Base-by-base conservation (phyloP, 2,797 vertebrate species). In the Manis pentadactyla region DNA sequence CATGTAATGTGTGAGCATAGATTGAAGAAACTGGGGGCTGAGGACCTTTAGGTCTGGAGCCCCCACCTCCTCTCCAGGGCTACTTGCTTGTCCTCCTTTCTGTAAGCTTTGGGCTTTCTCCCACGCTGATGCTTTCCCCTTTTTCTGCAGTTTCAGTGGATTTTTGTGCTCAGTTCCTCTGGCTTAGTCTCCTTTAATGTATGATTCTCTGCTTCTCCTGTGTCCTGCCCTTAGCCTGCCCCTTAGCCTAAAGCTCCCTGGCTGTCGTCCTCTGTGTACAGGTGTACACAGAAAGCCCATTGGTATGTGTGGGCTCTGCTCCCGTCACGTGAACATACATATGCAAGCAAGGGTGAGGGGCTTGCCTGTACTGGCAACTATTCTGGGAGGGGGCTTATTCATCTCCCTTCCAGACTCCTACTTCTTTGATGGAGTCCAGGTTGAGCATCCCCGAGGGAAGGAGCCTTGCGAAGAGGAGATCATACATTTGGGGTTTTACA, bases 281-380 rank as follows among this genome's bases (percentile, higher is more conserved):
- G 97, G 89, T 96, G 93, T 95, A 89, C 68, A 61, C 31, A 89
- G 95, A 83, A 91, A 94, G 64, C 78, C 74, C 42, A 15, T 15
- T 94, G 88, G 88, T 94, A 96, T 84, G 78, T 97, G 97, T 96
- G 94, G 94, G 78, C 64, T 96, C 93, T 81, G 68, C 78, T 77
- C 89, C 73, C 81, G 91, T 93, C 73, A 94, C 37, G n/a, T 51
- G 94, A 93, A 82, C 90, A 84, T 29, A 86, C 13, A 53, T 66
- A 71, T 63, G 82, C 27, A 19, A 93, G 82, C 10, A 49, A 94
- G 94, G 93, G 88, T 89, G 93, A 97, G 83, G 96, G 94, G 83
- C 77, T 96, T 93, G 86, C 49, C 55, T 71, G 87, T 66, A 49
- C 23, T 73, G 95, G 87, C 71, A 93, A 63, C 87, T 92, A n/a